These are phyloP conservation scores for Orchestia grillus DNA, from an alignment of 1,140 invertebrate species.

Conservation along the genomic window DNA sequence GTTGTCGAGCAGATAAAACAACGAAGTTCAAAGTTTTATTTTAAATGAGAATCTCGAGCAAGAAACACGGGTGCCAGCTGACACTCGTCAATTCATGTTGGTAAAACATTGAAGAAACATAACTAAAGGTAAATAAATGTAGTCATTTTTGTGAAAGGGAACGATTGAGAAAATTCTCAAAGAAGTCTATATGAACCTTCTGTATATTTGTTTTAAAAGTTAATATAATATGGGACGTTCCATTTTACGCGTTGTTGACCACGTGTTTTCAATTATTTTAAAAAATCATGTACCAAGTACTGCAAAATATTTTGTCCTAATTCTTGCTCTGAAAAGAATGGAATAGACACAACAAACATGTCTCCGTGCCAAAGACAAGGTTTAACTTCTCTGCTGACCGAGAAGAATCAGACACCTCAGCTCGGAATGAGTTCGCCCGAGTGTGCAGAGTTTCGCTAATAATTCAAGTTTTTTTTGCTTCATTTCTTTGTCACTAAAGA, in stretches of 20 bases:
- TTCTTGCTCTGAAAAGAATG: background rate
- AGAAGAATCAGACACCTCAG: background rate
- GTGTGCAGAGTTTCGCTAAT: background rate
- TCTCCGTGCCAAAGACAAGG: background rate
- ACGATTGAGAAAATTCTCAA: background rate
- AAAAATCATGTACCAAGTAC: background rate
- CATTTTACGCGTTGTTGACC: background rate
- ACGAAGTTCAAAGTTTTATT: too few species aligned
- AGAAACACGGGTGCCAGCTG: too few species aligned
- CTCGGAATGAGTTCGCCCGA: background rate
- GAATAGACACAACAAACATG: background rate
- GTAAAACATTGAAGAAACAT: too few species aligned
- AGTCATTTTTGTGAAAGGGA: too few species aligned
- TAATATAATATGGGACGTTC: background rate
- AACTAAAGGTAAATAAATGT: background rate
- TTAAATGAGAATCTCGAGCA: too few species aligned
- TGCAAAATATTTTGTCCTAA: background rate
- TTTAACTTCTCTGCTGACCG: background rate
- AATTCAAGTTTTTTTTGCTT: background rate
- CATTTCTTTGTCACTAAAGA: background rate
- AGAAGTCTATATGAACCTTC: background rate
- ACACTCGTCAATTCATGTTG: too few species aligned
- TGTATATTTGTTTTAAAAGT: background rate
- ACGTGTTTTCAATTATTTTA: background rate
- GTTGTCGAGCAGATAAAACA: too few species aligned